Evolutionary conservation across 1,140 invertebrate genomes (phyloP).

Genomic region (Macrobrachium nipponense): DNA sequence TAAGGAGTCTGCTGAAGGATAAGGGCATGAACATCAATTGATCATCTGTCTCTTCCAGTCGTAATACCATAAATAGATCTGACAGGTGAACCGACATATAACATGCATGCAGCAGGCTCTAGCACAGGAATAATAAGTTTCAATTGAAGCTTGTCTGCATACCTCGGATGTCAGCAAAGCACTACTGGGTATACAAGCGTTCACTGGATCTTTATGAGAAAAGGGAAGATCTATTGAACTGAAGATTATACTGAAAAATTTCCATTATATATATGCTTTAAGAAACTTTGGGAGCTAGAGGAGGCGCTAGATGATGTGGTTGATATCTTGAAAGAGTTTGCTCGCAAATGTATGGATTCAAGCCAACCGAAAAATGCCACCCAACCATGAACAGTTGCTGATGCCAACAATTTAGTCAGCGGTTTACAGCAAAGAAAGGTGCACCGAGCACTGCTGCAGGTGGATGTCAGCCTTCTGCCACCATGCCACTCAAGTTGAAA

Average conservation of each 20-base stretch:
- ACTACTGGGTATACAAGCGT: conserved; percentile 3
- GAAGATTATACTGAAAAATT: conserved; percentile 5
- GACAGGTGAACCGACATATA: too few species aligned
- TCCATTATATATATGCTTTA: conserved; percentile 21
- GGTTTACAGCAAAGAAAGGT: conserved; percentile 11
- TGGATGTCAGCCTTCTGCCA: too few species aligned
- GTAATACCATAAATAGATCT: too few species aligned
- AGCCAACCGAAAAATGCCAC: conserved; percentile 24
- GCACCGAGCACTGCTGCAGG: conserved; percentile 17
- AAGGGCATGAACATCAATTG: too few species aligned
- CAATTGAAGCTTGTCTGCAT: too few species aligned
- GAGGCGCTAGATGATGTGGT: conserved; percentile 8
- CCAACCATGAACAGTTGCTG: conserved; percentile 29
- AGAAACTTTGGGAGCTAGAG: conserved; percentile 9
- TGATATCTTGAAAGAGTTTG: conserved; percentile 26
- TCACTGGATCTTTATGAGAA: conserved; percentile 1
- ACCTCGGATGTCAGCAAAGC: conserved; percentile 10
- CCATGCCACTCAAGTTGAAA: too few species aligned
- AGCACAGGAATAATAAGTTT: too few species aligned
- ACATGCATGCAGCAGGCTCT: too few species aligned
- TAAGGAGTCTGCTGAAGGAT: too few species aligned
- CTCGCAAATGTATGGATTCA: conserved; percentile 28
- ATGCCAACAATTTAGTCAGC: conserved; percentile 15
- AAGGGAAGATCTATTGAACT: conserved; percentile 3
- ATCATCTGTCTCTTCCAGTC: too few species aligned